Percentiles rank a stretch among this genome's conserved stretches.
Conservation (phyloP, 64 coral and sea anemone genomes). For the Montipora foliosa region DNA sequence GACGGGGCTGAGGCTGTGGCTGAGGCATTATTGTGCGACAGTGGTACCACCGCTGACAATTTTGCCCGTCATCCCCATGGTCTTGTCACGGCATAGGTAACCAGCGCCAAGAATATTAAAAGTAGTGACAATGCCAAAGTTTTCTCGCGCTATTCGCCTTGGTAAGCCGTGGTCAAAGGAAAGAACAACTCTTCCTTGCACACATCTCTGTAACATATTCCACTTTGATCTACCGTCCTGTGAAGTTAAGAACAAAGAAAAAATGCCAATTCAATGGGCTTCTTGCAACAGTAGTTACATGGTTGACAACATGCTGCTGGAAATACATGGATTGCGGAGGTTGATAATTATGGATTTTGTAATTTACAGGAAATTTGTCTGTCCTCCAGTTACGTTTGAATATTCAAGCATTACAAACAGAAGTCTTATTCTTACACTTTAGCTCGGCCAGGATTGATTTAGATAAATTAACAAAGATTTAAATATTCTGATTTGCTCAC, state of each 20-base stretch:
- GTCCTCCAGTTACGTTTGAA: too few species aligned
- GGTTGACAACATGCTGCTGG: too few species aligned
- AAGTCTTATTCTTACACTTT: too few species aligned
- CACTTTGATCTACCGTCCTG: conserved; percentile 75
- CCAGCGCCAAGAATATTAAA: conserved; percentile 70
- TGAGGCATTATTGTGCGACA: too few species aligned
- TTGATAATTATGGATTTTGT: too few species aligned
- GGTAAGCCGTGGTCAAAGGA: conserved; percentile 73
- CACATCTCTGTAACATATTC: conserved; percentile 79
- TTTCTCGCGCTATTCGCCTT: conserved; percentile 81
- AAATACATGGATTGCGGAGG: too few species aligned
- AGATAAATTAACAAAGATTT: too few species aligned
- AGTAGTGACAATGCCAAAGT: conserved; percentile 73
- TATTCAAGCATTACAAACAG: too few species aligned
- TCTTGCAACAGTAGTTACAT: background rate
- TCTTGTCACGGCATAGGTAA: conserved; percentile 72
- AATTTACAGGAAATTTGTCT: too few species aligned
- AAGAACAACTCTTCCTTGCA: conserved; percentile 95
- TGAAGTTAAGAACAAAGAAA: background rate
- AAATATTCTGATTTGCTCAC: too few species aligned
- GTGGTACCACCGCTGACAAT: background rate
- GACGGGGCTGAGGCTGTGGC: too few species aligned
- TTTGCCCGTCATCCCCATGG: conserved; percentile 68
- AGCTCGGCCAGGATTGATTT: too few species aligned
- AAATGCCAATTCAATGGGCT: background rate